Evolutionary conservation across 2,888 invertebrate genomes (phyloP).

Genomic region (Conchocele bisecta): DNA sequence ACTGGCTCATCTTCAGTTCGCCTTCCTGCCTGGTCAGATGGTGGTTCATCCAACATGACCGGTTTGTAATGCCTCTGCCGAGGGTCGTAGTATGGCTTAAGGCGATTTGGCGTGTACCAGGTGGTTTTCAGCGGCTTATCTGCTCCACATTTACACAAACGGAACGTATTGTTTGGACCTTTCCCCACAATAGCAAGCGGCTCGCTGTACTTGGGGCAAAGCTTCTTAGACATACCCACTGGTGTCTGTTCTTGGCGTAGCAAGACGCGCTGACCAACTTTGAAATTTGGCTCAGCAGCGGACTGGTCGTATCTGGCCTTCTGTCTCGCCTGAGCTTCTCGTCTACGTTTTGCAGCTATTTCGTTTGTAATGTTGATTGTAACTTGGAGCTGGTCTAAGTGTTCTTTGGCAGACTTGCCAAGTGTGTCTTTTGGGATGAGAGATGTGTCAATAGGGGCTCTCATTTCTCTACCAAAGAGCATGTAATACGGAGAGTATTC

Average conservation of each 20-base stretch:
- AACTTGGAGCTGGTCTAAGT: slow-evolving; percentile 1
- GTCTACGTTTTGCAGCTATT: neutral
- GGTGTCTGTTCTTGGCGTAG: neutral
- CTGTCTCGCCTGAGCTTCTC: slow-evolving; percentile 2
- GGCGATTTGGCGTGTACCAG: neutral
- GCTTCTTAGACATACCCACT: slow-evolving; percentile 28
- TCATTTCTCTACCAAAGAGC: slow-evolving; percentile 31
- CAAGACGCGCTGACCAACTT: slow-evolving; percentile 22
- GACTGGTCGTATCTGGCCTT: slow-evolving; percentile 14
- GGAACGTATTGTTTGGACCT: slow-evolving; percentile 36
- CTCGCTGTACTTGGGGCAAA: slow-evolving; percentile 29
- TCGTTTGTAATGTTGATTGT: slow-evolving; percentile 5
- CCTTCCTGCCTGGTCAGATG: too few species aligned
- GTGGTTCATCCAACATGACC: too few species aligned
- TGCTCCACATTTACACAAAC: neutral
- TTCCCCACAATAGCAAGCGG: slow-evolving; percentile 29
- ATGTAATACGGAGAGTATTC: slow-evolving; percentile 31
- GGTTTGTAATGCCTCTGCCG: neutral
- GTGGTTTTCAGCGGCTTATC: neutral
- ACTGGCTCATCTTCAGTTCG: too few species aligned
- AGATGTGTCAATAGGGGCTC: slow-evolving; percentile 25
- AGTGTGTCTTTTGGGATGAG: slow-evolving; percentile 34
- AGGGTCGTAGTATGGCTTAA: slow-evolving; percentile 2
- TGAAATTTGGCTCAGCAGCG: slow-evolving; percentile 12
- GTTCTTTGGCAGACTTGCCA: slow-evolving; percentile 9